phyloP scores from a whole-genome alignment of 2,113 vertebrate species.

The Tiliqua scincoides region DNA sequence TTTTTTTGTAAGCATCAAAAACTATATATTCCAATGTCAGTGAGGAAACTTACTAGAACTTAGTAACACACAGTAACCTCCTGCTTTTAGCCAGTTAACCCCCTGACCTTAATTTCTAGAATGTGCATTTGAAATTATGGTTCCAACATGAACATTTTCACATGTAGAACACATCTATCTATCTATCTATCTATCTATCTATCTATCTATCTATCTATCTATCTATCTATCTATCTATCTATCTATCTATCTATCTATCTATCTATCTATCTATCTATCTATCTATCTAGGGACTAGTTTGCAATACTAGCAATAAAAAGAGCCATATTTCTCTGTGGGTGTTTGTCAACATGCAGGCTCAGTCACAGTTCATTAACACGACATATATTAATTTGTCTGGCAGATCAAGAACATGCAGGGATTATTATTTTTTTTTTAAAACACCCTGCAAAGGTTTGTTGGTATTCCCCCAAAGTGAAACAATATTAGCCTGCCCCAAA shows the following conservation, averaged over 20 bases:
- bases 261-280: slow-evolving; percentile 25
- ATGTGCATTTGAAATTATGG: slow-evolving; percentile 56
- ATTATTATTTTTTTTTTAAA: slow-evolving; percentile 25
- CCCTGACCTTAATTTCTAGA: slow-evolving; percentile 5
- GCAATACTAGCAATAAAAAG: slow-evolving; percentile 22
- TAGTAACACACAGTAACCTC: background rate
- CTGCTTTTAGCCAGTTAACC: background rate
- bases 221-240: slow-evolving; percentile 31
- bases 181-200: slow-evolving; percentile 25
- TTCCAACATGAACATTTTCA: slow-evolving; percentile 49
- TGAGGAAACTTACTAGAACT: slow-evolving; percentile 1
- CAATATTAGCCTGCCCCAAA: slow-evolving; percentile 63
- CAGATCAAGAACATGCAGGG: slow-evolving; percentile 3
- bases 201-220: slow-evolving; percentile 26
- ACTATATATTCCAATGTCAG: background rate
- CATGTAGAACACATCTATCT: slow-evolving; percentile 32
- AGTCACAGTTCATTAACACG: slow-evolving; percentile 48
- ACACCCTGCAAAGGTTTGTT: slow-evolving; percentile 47
- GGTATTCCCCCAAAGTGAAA: slow-evolving; percentile 54
- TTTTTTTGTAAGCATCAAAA: background rate
- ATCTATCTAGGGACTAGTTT: slow-evolving; percentile 21
- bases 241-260: slow-evolving; percentile 19
- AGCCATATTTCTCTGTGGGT: slow-evolving; percentile 20
- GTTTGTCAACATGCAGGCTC: slow-evolving; percentile 23
- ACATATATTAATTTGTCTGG: slow-evolving; percentile 29